phyloP scores from a whole-genome alignment of 2,113 vertebrate genomes.

The Pomatostomus ruficeps region DNA sequence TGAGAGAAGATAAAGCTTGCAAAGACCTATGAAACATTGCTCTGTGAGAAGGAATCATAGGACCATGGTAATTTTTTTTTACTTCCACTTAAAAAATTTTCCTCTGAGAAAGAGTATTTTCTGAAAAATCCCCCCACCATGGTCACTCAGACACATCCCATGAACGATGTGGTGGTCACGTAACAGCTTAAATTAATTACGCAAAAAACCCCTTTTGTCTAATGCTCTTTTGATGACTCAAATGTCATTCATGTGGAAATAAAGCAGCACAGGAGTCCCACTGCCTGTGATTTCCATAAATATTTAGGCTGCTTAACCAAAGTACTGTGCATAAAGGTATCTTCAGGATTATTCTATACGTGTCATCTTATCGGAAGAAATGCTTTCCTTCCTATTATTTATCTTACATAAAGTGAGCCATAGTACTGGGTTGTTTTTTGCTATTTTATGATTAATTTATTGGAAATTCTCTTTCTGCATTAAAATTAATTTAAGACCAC shows the following conservation, averaged over 20 bases:
- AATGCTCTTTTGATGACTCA: conserved; percentile 36
- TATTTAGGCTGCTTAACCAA: conserved; percentile 32
- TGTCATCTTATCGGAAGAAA: conserved; percentile 6
- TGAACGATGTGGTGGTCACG: background rate
- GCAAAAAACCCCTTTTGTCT: background rate
- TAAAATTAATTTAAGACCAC: conserved; percentile 34
- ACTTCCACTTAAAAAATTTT: background rate
- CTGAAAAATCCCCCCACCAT: background rate
- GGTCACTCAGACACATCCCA: background rate
- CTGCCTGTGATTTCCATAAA: conserved; percentile 8
- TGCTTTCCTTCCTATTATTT: background rate
- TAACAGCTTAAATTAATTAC: background rate
- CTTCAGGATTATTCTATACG: conserved; percentile 15
- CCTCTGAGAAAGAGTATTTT: background rate
- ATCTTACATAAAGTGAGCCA: background rate
- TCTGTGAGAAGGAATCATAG: background rate
- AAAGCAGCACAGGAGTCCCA: background rate
- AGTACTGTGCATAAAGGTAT: background rate
- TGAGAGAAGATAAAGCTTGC: background rate
- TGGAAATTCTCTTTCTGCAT: conserved; percentile 24
- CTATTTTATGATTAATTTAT: conserved; percentile 17
- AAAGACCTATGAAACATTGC: background rate
- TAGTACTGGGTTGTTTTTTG: background rate
- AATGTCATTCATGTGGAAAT: background rate
- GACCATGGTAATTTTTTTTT: background rate